Evolutionary conservation across 2,888 invertebrate species (phyloP), one percentile per base, ranked within the genome.

Genomic region (Nowickia ferox): DNA sequence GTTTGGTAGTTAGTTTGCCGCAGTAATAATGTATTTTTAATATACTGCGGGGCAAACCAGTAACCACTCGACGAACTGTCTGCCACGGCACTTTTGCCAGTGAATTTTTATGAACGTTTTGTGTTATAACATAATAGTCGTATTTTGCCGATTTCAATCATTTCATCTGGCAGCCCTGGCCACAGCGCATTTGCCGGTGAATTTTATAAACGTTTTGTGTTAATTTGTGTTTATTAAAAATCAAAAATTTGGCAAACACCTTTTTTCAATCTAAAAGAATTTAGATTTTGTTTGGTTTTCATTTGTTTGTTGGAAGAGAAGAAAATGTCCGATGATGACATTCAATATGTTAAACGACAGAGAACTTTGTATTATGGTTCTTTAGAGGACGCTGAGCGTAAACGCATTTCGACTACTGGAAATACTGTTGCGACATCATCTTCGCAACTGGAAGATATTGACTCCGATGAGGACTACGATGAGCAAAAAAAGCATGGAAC

Each of bases 321-420:
- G 46, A 87, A 84, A 87, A 96, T 97, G 97, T 97, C 97, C 1
- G 97, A 98, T 92, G 98, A 93, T 69, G 97, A 97, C 90, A 92
- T 96, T 65, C 93, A 95, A 65, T 95, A 96, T 84, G 94, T 95
- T 0, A 97, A 97, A 92, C 96, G 96, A 87, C 94, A 94, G 80
- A 96, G 96, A 92, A 95, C 95, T 0, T 94, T 98, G 69, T 97
- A 98, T 90, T 98, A 98, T 95, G 98, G 98, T 15, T 97, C 98
- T 0, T 92, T 98, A 90, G 98, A 98, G 92, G 97, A 97, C 90
- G 94, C 95, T 46, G 98, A 98, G 93, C 95, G 96, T 87, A 95
- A 95, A 13, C 94, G 97, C 78, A 93, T 96, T 89, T 87, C 88
- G 57, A 78, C 88, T 5, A 53, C 44, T 5, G 17, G 59, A 65